Percentiles rank a stretch among this genome's conserved stretches.
These are phyloP conservation scores for Parnassius apollo DNA, from an alignment of 2,888 invertebrate genomes.

Conservation along the genomic window DNA sequence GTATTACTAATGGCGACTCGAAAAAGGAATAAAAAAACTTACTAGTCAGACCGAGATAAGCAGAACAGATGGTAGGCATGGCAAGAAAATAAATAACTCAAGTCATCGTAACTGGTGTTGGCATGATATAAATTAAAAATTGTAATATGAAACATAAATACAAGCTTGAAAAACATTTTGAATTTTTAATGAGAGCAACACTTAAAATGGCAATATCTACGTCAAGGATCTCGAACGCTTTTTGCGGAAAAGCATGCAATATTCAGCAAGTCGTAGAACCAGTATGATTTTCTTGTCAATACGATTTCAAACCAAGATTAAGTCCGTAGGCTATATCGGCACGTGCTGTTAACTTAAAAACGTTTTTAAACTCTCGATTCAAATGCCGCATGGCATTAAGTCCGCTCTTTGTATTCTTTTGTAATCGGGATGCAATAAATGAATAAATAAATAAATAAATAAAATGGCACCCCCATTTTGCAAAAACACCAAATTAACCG, in stretches of 20 bases:
- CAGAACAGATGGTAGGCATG: slow-evolving; percentile 27
- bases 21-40: slow-evolving; percentile 22
- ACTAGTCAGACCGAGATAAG: slow-evolving; percentile 22
- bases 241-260: slow-evolving; percentile 39
- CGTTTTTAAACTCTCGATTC: slow-evolving; percentile 23
- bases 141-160: slow-evolving; percentile 26
- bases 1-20: not conserved
- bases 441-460: not conserved
- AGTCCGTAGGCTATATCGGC: slow-evolving; percentile 41
- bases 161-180: slow-evolving; percentile 28
- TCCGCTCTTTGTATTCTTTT: not conserved
- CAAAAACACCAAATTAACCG: not conserved
- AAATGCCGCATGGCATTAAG: not conserved
- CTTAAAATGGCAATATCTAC: slow-evolving; percentile 39
- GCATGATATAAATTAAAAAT: slow-evolving; percentile 30
- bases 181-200: slow-evolving; percentile 30
- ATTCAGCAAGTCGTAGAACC: slow-evolving; percentile 41
- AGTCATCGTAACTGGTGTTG: slow-evolving; percentile 30
- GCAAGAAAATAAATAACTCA: slow-evolving; percentile 26
- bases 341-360: slow-evolving; percentile 37
- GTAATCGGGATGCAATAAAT: not conserved
- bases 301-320: slow-evolving; percentile 38
- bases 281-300: slow-evolving; percentile 45
- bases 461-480: not conserved
- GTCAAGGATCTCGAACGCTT: slow-evolving; percentile 38